Evolutionary conservation across 2,888 invertebrate species (phyloP), one percentile per base, ranked within the genome.

Genomic region (Phasia obesa): DNA sequence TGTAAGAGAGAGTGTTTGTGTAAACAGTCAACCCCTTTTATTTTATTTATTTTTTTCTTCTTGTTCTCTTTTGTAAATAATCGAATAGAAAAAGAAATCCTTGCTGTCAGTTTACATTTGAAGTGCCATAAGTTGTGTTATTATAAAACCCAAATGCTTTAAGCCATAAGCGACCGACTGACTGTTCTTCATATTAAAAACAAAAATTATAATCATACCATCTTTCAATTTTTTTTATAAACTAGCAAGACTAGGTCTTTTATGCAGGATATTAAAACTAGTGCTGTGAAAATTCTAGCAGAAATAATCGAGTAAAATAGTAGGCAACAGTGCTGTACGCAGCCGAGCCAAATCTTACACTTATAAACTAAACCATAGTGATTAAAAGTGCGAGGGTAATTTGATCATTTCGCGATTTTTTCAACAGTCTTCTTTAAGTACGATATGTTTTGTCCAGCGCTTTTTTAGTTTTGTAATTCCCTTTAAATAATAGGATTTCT

Each of bases 61-160:
- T 44, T 60, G 13, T 51, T 69, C 44, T 17, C 17, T 67, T 19
- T 73, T 35, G 35, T n/a, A 6, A 76, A 62, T 38, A 64, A 35
- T 57, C 71, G 75, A 53, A 77, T 44, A 70, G n/a, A 70, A 9
- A 51, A 55, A 57, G 53, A 81, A 78, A 60, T 60, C 77, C 84
- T 57, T 77, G 84, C 89, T 90, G 90, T 91, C 90, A 89, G 88
- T 89, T 89, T 88, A 89, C 87, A 89, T 91, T 88, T 88, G 87
- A 90, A 89, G 91, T 91, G 90, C 89, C 90, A 91, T 91, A 91
- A 91, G 91, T 91, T 89, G 90, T 89, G 89, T 90, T 88, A 90
- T 91, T 91, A 90, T 71, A 71, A 76, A 91, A 90, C 88, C 89
- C 88, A 90, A 90, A 90, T 87, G 90, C 88, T 88, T 86, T 67